A percentile compares a stretch with the other conserved stretches of the same genome.
These are phyloP conservation scores for Anarrhichthys ocellatus DNA, from an alignment of 2,113 vertebrate species.

Conservation along the genomic window DNA sequence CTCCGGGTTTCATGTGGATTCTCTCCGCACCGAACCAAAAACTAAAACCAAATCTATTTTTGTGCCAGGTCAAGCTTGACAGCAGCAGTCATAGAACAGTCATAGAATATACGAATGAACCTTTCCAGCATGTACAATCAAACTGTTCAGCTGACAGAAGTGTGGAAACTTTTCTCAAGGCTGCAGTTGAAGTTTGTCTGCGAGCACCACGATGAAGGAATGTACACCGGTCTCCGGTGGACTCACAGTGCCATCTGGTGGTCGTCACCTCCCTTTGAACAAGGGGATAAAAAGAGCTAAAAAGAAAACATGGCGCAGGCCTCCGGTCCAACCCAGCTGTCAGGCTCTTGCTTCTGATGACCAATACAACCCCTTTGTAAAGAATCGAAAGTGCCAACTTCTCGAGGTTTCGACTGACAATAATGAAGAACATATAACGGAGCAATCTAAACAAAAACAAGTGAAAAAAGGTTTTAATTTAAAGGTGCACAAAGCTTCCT, in stretches of 20 bases:
- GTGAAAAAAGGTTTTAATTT: conserved; percentile 10
- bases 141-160: conserved; percentile 28
- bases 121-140: conserved; percentile 50
- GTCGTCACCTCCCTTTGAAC: background rate
- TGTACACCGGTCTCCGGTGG: conserved; percentile 52
- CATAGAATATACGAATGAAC: conserved; percentile 33
- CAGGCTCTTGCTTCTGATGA: conserved; percentile 38
- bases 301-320: conserved; percentile 13
- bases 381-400: conserved; percentile 17
- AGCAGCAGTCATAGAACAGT: conserved; percentile 6
- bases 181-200: conserved; percentile 29
- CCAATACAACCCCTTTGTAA: background rate
- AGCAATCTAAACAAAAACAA: background rate
- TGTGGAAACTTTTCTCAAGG: conserved; percentile 22
- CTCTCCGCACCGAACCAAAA: conserved; percentile 33
- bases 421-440: conserved; percentile 1
- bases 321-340: conserved; percentile 17
- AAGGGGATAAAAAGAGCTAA: conserved; percentile 27
- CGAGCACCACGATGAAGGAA: conserved; percentile 46
- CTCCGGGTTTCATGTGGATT: conserved; percentile 18
- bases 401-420: conserved; percentile 2
- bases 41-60: conserved; percentile 65
- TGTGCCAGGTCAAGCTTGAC: conserved; percentile 39
- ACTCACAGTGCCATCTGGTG: conserved; percentile 69
- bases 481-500: conserved; percentile 32